Percentiles rank a stretch among this genome's conserved stretches.
These are phyloP conservation scores for Magallana gigas DNA, from an alignment of 1,140 invertebrate species.

Conservation along the genomic window DNA sequence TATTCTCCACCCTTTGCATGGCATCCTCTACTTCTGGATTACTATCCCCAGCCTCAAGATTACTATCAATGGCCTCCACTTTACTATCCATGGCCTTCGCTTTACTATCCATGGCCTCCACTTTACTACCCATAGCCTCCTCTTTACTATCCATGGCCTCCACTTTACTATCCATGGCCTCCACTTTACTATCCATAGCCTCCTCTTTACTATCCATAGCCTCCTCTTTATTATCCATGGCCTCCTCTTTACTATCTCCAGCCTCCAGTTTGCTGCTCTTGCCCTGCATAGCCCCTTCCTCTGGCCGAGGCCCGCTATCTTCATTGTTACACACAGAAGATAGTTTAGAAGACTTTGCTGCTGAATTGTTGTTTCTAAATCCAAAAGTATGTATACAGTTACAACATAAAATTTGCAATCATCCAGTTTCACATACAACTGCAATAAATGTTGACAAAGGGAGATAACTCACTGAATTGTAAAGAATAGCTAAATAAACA, in stretches of 20 bases:
- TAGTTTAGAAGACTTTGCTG: not conserved
- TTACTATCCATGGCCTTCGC: not conserved
- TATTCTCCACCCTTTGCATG: constrained; percentile 51
- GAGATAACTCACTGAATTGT: too few relatives aligned
- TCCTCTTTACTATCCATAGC: constrained; percentile 15
- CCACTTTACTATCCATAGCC: not conserved
- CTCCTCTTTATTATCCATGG: not conserved
- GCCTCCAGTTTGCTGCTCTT: not conserved
- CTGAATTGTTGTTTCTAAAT: not conserved
- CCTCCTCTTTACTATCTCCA: not conserved
- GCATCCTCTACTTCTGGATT: not conserved
- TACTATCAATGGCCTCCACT: not conserved
- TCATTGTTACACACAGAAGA: constrained; percentile 5
- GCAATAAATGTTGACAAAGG: too few relatives aligned
- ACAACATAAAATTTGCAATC: not conserved
- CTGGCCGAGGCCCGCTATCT: not conserved
- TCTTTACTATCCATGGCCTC: not conserved
- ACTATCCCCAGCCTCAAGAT: not conserved
- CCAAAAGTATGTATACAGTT: not conserved
- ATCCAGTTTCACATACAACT: too few relatives aligned
- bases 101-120: not conserved
- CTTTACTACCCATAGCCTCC: constrained; percentile 8
- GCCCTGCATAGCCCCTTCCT: not conserved
- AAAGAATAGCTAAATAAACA: not conserved
- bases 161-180: not conserved